phyloP scores from a whole-genome alignment of 2,113 vertebrate species.

The Rhegmatorhina hoffmannsi region DNA sequence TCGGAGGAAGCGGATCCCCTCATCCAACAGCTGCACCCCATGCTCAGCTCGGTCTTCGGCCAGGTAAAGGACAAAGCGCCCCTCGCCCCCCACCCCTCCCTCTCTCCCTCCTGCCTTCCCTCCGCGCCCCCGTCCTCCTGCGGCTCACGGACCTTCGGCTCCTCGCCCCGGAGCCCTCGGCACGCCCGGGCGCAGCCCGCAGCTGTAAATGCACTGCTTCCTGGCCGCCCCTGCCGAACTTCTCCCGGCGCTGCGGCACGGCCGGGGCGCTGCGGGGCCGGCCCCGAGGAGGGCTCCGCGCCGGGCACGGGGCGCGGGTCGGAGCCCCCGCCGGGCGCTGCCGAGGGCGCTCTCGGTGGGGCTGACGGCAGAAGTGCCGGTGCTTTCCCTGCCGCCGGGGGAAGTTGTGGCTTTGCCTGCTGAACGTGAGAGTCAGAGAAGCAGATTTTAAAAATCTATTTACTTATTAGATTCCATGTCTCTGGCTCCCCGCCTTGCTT shows the following conservation, averaged over 20 bases:
- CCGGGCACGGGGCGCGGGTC: neutral
- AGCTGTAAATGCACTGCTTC: slow-evolving; percentile 42
- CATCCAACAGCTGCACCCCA: slow-evolving; percentile 83
- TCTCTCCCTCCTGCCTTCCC: neutral
- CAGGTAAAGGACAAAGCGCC: slow-evolving; percentile 86
- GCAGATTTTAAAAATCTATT: neutral
- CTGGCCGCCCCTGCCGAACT: neutral
- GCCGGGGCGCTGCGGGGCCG: neutral
- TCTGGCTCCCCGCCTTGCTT: slow-evolving; percentile 58
- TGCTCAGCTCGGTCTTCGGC: slow-evolving; percentile 93
- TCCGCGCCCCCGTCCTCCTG: neutral
- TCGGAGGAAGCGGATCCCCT: slow-evolving; percentile 80
- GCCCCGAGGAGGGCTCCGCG: neutral
- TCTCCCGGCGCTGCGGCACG: neutral
- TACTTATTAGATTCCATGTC: slow-evolving; percentile 41
- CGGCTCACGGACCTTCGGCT: neutral
- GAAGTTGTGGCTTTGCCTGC: slow-evolving; percentile 16
- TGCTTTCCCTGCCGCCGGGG: neutral
- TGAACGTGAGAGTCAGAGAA: neutral
- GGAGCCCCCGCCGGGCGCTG: neutral
- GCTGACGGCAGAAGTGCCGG: neutral
- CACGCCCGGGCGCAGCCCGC: neutral
- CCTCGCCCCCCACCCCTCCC: neutral
- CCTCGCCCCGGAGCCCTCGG: neutral
- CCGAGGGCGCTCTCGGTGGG: slow-evolving; percentile 1